Evolutionary conservation across 2,888 invertebrate genomes (phyloP), one percentile per base, ranked within the genome.

Genomic region (Spialia ferax): DNA sequence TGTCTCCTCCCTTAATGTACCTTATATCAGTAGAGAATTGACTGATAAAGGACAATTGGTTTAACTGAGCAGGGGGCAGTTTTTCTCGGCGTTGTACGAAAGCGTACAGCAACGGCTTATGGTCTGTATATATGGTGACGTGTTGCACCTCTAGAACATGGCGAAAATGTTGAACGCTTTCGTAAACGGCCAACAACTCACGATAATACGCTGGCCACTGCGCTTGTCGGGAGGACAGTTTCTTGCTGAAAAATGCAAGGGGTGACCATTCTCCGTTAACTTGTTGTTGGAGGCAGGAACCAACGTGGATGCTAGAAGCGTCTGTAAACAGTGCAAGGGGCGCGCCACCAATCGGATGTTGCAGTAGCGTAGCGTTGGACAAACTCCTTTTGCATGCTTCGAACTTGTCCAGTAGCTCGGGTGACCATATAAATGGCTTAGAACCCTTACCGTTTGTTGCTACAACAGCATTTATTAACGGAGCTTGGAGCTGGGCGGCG

Each of bases 131-230:
- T 48, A 48, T 48, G 10, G 18, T 48, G 45, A 20, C 13, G 20
- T 48, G 20, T 20, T 48, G 48, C 20, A 20, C 48, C 20, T 48
- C 48, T 48, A 48, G 20, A 20, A 48, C 20, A 48, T 48, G 20
- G 18, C 48, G 18, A 20, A 48, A 48, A 3, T 48, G 48, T 20
- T 48, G 48, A 10, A 48, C 20, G 11, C 20, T 20, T 20, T 18
- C 18, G 11, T 48, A 48, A 1, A 48, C 48, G 6, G 48, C 48
- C 10, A 48, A 20, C 3, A 20, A 20, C 11, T 48, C 48, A 3
- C 48, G 10, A 4, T 48, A 48, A 48, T 48, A 48, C 10, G 48
- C 48, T 20, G 48, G 48, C 48, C 48, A 48, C 20, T 11, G 11
- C 3, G 45, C 18, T 1, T 45, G 45, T 2, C 18, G 18, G 18